Conservation (phyloP, 2,113 vertebrate species). For the Nyctereutes procyonoides region DNA sequence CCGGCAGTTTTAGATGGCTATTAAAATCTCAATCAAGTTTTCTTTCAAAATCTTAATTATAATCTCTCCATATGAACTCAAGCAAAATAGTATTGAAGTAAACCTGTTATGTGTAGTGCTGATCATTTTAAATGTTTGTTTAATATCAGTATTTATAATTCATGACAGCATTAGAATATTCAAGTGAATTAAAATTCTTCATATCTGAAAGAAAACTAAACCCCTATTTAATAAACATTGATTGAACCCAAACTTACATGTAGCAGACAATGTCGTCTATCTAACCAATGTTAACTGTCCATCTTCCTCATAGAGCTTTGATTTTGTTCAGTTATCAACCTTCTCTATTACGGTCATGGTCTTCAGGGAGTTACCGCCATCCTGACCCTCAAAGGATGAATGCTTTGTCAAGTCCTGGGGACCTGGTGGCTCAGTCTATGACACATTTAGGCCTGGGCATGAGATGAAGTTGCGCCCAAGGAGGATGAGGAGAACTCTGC, state of each 20-base stretch:
- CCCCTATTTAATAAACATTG: not conserved
- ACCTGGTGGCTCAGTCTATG: too few species aligned
- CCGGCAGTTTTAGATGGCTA: slow-evolving; percentile 61
- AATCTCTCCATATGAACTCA: slow-evolving; percentile 32
- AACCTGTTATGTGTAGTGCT: not conserved
- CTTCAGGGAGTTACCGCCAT: not conserved
- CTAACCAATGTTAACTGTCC: not conserved
- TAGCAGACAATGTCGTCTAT: not conserved
- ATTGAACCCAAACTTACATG: not conserved
- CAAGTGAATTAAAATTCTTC: slow-evolving; percentile 35
- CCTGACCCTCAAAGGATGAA: not conserved
- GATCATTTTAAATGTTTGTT: not conserved
- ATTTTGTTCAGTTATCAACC: not conserved
- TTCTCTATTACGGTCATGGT: not conserved
- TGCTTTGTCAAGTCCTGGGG: too few species aligned
- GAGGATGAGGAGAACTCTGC: not conserved
- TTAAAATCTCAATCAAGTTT: slow-evolving; percentile 71
- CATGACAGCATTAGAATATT: slow-evolving; percentile 2
- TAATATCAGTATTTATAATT: slow-evolving; percentile 25
- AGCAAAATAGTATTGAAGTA: slow-evolving; percentile 23
- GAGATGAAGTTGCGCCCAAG: not conserved
- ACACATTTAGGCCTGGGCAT: not conserved
- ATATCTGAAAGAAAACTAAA: slow-evolving; percentile 44
- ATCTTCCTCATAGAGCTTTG: not conserved
- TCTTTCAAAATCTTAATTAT: slow-evolving; percentile 69